A percentile compares a stretch with the other conserved stretches of the same genome.
These are phyloP conservation scores for Bujurquina vittata DNA, from an alignment of 2,113 vertebrate species.

Conservation along the genomic window DNA sequence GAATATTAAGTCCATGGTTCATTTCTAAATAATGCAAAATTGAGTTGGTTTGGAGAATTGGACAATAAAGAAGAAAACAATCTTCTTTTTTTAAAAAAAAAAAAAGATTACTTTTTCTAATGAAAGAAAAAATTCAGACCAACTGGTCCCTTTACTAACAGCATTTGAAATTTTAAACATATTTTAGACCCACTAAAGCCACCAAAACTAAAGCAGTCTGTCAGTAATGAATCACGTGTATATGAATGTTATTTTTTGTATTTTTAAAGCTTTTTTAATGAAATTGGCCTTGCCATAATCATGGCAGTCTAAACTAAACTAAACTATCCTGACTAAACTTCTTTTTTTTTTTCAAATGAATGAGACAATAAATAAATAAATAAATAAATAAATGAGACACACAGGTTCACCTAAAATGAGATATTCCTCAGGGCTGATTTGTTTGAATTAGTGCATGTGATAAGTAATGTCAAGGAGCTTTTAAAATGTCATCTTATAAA, in stretches of 20 bases:
- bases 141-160: neutral
- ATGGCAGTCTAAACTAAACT: neutral
- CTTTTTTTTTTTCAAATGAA: neutral
- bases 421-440: neutral
- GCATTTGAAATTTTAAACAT: too few species aligned
- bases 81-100: too few species aligned
- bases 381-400: too few species aligned
- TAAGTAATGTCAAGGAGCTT: neutral
- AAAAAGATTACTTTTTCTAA: neutral
- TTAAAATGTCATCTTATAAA: neutral
- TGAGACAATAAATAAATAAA: neutral
- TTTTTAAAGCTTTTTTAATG: too few species aligned
- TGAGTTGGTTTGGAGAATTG: neutral
- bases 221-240: neutral
- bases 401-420: neutral
- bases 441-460: neutral
- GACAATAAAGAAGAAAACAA: constrained; percentile 1
- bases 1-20: neutral
- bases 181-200: neutral
- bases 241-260: neutral
- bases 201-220: neutral
- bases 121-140: neutral
- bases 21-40: neutral
- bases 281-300: too few species aligned
- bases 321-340: neutral